Conservation (phyloP, 2,797 vertebrate genomes). For the Phataginus tricuspis region DNA sequence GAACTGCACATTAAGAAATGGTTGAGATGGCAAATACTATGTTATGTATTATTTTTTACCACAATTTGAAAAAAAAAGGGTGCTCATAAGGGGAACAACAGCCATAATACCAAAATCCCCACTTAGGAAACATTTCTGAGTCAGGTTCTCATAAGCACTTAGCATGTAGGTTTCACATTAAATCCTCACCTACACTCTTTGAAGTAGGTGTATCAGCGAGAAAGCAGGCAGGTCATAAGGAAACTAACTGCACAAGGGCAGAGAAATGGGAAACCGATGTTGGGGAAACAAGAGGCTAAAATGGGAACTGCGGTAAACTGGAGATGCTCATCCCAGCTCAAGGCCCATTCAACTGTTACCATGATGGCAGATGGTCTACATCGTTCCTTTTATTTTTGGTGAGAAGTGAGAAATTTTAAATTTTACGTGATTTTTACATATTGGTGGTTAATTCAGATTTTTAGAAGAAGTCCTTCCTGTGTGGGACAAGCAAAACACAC, state of each 20-base stretch:
- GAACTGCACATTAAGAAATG: background rate
- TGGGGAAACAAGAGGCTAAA: background rate
- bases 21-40: background rate
- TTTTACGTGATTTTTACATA: background rate
- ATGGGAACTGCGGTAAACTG: background rate
- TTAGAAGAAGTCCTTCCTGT: background rate
- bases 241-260: background rate
- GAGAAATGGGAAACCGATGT: background rate
- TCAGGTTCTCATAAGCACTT: background rate
- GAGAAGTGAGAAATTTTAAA: background rate
- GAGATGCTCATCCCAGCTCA: background rate
- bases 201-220: background rate
- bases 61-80: background rate
- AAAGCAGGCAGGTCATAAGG: background rate
- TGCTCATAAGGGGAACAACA: background rate
- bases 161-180: background rate
- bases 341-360: background rate
- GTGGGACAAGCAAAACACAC: background rate
- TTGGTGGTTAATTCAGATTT: background rate
- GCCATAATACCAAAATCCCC: background rate
- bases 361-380: background rate
- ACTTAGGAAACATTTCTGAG: background rate
- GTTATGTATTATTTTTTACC: background rate
- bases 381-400: background rate
- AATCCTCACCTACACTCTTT: background rate